Conservation (phyloP, 2,113 vertebrate genomes). For the Amphilophus citrinellus region DNA sequence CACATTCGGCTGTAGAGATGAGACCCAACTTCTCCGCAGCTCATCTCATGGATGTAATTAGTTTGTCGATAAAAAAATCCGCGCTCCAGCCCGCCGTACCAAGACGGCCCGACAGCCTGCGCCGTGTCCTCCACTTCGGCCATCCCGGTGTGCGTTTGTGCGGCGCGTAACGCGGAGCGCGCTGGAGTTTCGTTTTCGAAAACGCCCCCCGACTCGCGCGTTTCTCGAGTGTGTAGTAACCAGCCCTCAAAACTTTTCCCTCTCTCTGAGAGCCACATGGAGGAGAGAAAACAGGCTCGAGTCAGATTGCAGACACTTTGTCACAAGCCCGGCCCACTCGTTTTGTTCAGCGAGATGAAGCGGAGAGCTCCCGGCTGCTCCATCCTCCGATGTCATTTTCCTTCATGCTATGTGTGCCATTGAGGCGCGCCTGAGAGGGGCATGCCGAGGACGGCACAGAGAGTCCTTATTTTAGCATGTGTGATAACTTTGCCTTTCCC, state of each 20-base stretch:
- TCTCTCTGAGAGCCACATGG: constrained; percentile 49
- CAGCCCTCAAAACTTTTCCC: constrained; percentile 31
- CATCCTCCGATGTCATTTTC: neutral
- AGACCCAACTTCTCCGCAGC: constrained; percentile 73
- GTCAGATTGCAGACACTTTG: constrained; percentile 64
- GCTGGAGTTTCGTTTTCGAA: neutral
- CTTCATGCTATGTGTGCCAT: neutral
- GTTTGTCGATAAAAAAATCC: constrained; percentile 56
- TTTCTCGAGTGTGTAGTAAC: neutral
- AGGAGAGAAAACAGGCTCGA: constrained; percentile 48
- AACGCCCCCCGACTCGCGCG: constrained; percentile 9
- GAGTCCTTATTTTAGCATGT: constrained; percentile 24
- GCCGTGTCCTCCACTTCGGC: constrained; percentile 60
- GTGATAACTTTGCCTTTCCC: neutral
- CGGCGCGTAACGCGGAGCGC: constrained; percentile 33
- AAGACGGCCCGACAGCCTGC: constrained; percentile 22
- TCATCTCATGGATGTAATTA: constrained; percentile 81
- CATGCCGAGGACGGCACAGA: neutral
- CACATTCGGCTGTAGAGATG: constrained; percentile 83
- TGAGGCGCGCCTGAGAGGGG: constrained; percentile 48
- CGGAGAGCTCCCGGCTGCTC: neutral
- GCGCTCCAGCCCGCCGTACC: constrained; percentile 24
- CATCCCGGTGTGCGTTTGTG: constrained; percentile 47
- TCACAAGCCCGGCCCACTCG: constrained; percentile 70
- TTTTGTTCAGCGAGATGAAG: constrained; percentile 23